A percentile compares a stretch with the other conserved stretches of the same genome.
phyloP scores from a whole-genome alignment of 2,797 vertebrate genomes.

The Diceros bicornis region DNA sequence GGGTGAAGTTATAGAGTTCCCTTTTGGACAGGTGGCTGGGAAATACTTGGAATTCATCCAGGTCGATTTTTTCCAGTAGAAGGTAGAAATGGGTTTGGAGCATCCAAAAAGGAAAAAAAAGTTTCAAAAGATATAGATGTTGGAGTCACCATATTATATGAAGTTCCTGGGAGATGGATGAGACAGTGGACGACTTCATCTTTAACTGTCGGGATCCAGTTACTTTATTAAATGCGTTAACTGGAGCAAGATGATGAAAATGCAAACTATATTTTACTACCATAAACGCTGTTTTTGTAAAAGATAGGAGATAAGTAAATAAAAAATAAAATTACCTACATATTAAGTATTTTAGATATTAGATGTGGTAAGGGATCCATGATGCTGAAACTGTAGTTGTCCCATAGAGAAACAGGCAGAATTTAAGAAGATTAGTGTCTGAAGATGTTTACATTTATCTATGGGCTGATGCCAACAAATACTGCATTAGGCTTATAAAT shows the following conservation, averaged over 20 bases:
- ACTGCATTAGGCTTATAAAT: slow-evolving; percentile 56
- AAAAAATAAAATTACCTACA: not conserved
- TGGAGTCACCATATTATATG: not conserved
- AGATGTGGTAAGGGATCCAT: not conserved
- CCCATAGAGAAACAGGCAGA: not conserved
- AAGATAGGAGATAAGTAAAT: not conserved
- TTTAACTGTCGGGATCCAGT: slow-evolving; percentile 54
- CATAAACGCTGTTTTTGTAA: not conserved
- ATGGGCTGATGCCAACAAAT: not conserved
- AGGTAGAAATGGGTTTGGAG: slow-evolving; percentile 45
- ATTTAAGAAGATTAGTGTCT: not conserved
- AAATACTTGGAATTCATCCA: slow-evolving; percentile 50
- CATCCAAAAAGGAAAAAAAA: not conserved
- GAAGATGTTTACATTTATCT: slow-evolving; percentile 28
- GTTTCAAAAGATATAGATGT: not conserved
- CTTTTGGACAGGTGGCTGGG: not conserved
- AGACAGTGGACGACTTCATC: slow-evolving; percentile 40
- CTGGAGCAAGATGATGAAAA: slow-evolving; percentile 52
- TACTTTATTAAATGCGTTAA: slow-evolving; percentile 50
- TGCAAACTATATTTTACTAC: not conserved
- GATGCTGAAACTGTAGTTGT: not conserved
- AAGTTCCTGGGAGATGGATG: not conserved
- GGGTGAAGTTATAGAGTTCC: not conserved
- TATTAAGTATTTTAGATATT: slow-evolving; percentile 56
- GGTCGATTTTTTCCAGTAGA: slow-evolving; percentile 14